Conservation (phyloP, 2,113 vertebrate species). For the Albula goreensis region DNA sequence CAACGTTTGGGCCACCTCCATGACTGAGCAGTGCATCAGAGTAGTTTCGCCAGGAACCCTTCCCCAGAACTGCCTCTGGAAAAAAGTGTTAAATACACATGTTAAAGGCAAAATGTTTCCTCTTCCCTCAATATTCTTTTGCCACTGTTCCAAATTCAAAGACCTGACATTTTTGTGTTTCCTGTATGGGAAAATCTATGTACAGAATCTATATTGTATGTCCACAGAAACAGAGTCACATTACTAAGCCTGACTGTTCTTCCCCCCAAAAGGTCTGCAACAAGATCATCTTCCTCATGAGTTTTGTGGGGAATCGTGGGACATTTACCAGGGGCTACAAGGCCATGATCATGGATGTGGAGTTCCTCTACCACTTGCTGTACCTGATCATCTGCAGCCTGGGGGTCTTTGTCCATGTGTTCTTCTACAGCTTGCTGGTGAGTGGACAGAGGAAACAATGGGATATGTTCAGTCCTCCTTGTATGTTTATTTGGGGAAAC, state of each 20-base stretch:
- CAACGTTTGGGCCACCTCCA: background rate
- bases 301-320: slow-evolving; percentile 94
- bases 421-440: slow-evolving; percentile 97
- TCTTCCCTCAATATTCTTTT: background rate
- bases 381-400: slow-evolving; percentile 93
- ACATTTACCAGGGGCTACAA: slow-evolving; percentile 94
- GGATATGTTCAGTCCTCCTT: background rate
- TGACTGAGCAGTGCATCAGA: background rate
- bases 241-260: background rate
- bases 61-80: background rate
- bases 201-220: no score
- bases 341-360: slow-evolving; percentile 94
- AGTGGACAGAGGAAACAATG: slow-evolving; percentile 41
- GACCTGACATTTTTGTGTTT: background rate
- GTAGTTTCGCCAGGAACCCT: background rate
- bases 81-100: background rate
- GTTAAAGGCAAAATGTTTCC: background rate
- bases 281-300: slow-evolving; percentile 96
- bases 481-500: no score
- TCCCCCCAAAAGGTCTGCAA: slow-evolving; percentile 80
- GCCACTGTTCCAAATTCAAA: background rate
- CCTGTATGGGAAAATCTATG: background rate
- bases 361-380: slow-evolving; percentile 94
- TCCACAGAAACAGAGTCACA: background rate
- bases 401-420: slow-evolving; percentile 95